Conservation (phyloP, 2,888 invertebrate species). For the Omphaloscelis lunosa region DNA sequence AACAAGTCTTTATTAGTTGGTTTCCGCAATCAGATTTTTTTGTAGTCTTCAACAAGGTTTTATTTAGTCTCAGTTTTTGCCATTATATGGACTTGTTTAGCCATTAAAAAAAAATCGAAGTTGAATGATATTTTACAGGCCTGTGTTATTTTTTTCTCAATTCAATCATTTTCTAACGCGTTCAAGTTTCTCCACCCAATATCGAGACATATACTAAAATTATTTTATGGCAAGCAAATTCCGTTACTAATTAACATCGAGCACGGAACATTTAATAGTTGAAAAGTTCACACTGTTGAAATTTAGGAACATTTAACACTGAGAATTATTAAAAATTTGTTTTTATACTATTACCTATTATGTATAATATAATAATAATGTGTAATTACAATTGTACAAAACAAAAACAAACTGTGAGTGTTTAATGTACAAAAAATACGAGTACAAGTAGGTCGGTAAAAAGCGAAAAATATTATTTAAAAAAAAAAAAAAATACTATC, state of each 20-base stretch:
- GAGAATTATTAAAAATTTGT: constrained; percentile 86
- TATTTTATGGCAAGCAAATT: constrained; percentile 88
- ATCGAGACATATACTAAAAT: constrained; percentile 73
- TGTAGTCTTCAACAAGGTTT: neutral
- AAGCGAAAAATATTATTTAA: constrained; percentile 67
- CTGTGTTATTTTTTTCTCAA: neutral
- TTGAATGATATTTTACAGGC: neutral
- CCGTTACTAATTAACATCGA: constrained; percentile 70
- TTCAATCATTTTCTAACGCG: constrained; percentile 26
- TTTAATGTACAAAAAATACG: constrained; percentile 73
- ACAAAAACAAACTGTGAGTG: constrained; percentile 77
- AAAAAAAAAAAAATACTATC: constrained; percentile 70
- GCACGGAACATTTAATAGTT: constrained; percentile 76
- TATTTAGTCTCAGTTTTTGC: neutral
- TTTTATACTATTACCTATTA: constrained; percentile 85
- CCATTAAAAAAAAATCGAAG: neutral
- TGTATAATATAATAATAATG: constrained; percentile 80
- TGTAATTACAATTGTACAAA: constrained; percentile 85
- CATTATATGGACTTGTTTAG: neutral
- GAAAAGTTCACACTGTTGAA: constrained; percentile 87
- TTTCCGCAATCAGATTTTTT: neutral
- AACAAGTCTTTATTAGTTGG: neutral
- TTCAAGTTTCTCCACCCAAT: constrained; percentile 65
- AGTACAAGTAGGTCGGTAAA: constrained; percentile 64
- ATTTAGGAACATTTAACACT: constrained; percentile 91